These are phyloP conservation scores for Epicauta chinensis DNA, from an alignment of 1,140 invertebrate species.

Conservation along the genomic window DNA sequence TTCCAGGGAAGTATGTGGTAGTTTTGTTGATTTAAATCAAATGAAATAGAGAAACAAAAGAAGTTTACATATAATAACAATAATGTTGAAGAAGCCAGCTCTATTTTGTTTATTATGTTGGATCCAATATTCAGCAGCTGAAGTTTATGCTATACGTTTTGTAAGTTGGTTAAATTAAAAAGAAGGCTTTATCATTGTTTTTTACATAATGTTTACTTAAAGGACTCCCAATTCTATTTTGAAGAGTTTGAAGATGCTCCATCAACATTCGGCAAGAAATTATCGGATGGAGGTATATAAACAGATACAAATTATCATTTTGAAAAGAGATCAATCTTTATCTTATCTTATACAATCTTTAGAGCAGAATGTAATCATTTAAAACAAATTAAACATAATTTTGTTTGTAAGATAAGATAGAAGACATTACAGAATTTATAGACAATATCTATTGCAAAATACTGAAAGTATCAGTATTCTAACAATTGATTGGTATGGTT, in stretches of 20 bases:
- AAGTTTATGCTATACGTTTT: slow-evolving; percentile 30
- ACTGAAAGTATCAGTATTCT: no score
- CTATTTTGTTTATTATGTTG: slow-evolving; percentile 7
- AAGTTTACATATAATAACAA: background rate
- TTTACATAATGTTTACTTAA: slow-evolving; percentile 1
- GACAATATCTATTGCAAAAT: no score
- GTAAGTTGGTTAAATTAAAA: no score
- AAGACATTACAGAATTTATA: no score
- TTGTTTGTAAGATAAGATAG: no score
- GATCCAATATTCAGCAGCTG: slow-evolving; percentile 15
- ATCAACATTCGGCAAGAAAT: slow-evolving; percentile 25
- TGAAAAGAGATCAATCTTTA: background rate
- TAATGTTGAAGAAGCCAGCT: slow-evolving; percentile 6
- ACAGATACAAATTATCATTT: background rate
- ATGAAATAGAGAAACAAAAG: no score
- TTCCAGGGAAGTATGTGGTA: slow-evolving; percentile 8
- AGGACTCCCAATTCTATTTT: slow-evolving; percentile 32
- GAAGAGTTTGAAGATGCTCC: slow-evolving; percentile 30
- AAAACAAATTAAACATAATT: no score
- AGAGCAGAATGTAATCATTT: no score
- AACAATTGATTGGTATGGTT: no score
- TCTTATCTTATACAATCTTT: background rate
- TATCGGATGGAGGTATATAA: slow-evolving; percentile 26
- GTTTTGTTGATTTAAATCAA: background rate
- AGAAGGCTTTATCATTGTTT: slow-evolving; percentile 1